A percentile compares a stretch with the other conserved stretches of the same genome.
Evolutionary conservation across 1,140 invertebrate genomes (phyloP).

Genomic region (Rhagoletis zephyria): DNA sequence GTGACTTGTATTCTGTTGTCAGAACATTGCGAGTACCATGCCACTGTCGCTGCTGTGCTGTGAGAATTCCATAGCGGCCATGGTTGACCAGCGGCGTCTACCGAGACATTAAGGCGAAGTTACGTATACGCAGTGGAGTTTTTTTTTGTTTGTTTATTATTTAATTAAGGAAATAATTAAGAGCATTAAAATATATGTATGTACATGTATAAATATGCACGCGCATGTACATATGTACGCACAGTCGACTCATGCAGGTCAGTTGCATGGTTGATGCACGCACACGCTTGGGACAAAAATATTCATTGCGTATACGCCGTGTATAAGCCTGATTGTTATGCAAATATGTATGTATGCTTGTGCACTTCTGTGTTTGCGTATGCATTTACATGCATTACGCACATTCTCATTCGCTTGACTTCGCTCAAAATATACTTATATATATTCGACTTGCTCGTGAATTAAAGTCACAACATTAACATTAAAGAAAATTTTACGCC

Average conservation of each 20-base stretch:
- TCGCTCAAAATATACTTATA: neutral
- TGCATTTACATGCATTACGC: neutral
- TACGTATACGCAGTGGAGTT: slow-evolving; percentile 35
- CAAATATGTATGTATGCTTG: neutral
- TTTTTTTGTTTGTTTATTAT: slow-evolving; percentile 57
- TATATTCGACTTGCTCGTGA: neutral
- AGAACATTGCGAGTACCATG: neutral
- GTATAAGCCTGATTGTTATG: neutral
- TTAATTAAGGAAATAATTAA: slow-evolving; percentile 72
- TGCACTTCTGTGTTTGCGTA: neutral
- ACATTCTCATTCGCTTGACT: neutral
- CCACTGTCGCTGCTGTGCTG: neutral
- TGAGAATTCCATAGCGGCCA: neutral
- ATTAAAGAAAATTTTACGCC: neutral
- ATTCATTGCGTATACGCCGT: slow-evolving; percentile 9
- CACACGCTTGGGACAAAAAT: neutral
- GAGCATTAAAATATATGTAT: slow-evolving; percentile 63
- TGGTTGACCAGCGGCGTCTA: neutral
- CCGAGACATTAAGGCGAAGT: neutral
- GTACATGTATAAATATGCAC: neutral
- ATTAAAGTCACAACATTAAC: neutral
- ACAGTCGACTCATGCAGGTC: neutral
- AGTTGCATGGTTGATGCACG: neutral
- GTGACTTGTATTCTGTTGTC: neutral
- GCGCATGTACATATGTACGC: too few species aligned